Conservation (phyloP, 2,113 vertebrate genomes). For the Oreotragus oreotragus region DNA sequence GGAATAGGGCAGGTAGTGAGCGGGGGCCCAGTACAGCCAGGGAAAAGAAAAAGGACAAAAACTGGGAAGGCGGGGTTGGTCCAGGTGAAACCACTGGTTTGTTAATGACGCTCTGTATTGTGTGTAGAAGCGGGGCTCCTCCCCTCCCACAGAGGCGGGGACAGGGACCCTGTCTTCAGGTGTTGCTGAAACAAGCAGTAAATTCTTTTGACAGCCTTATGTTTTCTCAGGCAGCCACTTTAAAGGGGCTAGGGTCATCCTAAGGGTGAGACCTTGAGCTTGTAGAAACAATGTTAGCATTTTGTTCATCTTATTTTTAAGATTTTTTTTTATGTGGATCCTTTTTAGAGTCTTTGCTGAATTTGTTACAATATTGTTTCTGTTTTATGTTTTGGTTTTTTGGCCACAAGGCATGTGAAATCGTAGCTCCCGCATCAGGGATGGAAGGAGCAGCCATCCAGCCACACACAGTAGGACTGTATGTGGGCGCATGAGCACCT, state of each 20-base stretch:
- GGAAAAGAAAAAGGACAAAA: background rate
- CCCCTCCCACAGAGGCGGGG: background rate
- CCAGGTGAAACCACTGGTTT: background rate
- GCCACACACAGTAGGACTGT: background rate
- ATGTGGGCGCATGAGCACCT: background rate
- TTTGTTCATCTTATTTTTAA: background rate
- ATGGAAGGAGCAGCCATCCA: background rate
- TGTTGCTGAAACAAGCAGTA: background rate
- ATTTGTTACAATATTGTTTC: background rate
- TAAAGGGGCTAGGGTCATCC: background rate
- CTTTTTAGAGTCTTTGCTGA: background rate
- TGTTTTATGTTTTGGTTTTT: background rate
- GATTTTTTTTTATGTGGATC: background rate
- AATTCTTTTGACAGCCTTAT: background rate
- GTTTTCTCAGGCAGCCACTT: background rate
- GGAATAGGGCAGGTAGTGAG: background rate
- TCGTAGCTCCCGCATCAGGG: background rate
- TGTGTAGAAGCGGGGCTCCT: background rate
- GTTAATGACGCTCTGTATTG: rapidly evolving
- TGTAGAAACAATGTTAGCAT: background rate
- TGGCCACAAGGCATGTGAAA: background rate
- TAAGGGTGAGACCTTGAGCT: background rate
- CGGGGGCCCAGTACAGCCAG: background rate
- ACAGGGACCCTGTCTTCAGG: background rate
- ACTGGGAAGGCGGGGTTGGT: background rate